Evolutionary conservation across 2,888 invertebrate species (phyloP).

Genomic region (Eulithis testata): DNA sequence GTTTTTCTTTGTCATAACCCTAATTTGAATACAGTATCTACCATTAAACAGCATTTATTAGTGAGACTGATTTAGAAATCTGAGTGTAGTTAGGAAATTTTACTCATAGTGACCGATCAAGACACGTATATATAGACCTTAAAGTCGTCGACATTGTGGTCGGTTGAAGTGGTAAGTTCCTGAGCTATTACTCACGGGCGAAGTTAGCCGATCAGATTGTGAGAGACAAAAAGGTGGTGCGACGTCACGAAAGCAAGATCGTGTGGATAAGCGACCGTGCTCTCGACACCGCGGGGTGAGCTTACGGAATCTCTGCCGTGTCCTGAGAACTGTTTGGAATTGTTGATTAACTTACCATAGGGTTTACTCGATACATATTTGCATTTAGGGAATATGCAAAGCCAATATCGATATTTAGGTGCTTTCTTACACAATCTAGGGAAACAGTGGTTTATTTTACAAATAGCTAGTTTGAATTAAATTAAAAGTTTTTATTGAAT

Average conservation of each 20-base stretch:
- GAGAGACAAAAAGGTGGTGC: constrained; percentile 60
- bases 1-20: constrained; percentile 62
- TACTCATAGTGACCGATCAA: constrained; percentile 55
- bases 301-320: constrained; percentile 39
- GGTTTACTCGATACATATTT: constrained; percentile 31
- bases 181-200: constrained; percentile 64
- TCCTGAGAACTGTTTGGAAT: constrained; percentile 35
- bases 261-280: constrained; percentile 66
- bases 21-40: constrained; percentile 53
- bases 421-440: constrained; percentile 2
- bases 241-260: constrained; percentile 65
- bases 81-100: constrained; percentile 42
- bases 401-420: constrained; percentile 9
- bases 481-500: background rate
- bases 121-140: constrained; percentile 50
- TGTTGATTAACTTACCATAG: constrained; percentile 28
- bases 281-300: constrained; percentile 55
- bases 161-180: constrained; percentile 63
- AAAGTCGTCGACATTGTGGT: constrained; percentile 55
- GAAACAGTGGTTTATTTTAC: background rate
- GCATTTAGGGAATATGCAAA: constrained; percentile 21
- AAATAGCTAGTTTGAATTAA: background rate
- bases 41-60: constrained; percentile 33
- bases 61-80: constrained; percentile 40
- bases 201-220: constrained; percentile 73